Percentiles rank a stretch among this genome's conserved stretches.
These are phyloP conservation scores for Ophthalmolycus amberensis DNA, from an alignment of 2,113 vertebrate genomes.

Conservation along the genomic window DNA sequence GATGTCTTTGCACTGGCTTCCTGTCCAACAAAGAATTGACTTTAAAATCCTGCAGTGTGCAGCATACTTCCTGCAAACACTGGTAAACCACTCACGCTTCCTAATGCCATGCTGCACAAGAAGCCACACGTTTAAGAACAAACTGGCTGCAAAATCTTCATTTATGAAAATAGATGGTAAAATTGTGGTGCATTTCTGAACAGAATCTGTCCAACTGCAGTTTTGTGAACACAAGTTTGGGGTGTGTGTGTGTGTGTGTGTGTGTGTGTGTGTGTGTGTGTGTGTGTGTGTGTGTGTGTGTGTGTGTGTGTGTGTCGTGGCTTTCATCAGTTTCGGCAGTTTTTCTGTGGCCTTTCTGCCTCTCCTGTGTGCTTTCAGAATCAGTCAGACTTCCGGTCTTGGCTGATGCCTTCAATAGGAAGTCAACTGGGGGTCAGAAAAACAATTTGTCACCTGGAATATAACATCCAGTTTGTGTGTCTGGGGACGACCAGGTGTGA, in stretches of 20 bases:
- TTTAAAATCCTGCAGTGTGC: too few relatives aligned
- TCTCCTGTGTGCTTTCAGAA: neutral
- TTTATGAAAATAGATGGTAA: neutral
- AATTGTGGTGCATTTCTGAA: neutral
- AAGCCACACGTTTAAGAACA: neutral
- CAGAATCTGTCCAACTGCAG: neutral
- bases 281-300: too few relatives aligned
- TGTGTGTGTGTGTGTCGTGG: too few relatives aligned
- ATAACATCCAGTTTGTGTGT: constrained; percentile 11
- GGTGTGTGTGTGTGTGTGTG: neutral
- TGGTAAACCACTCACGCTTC: constrained; percentile 15
- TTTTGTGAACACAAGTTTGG: neutral
- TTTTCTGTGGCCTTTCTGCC: neutral
- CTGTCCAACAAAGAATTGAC: too few relatives aligned
- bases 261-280: too few relatives aligned
- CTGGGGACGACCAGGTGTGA: constrained; percentile 31
- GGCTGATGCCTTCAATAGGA: neutral
- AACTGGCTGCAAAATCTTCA: neutral
- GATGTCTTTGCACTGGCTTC: too few relatives aligned
- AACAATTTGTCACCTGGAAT: constrained; percentile 26
- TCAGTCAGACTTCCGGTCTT: neutral
- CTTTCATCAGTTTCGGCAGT: too few relatives aligned
- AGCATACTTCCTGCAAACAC: constrained; percentile 62
- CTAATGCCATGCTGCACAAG: constrained; percentile 22
- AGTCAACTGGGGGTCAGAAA: constrained; percentile 19